Evolutionary conservation across 2,888 invertebrate species (phyloP), one percentile per base, ranked within the genome.

Genomic region (Ypsolopha scabrella): DNA sequence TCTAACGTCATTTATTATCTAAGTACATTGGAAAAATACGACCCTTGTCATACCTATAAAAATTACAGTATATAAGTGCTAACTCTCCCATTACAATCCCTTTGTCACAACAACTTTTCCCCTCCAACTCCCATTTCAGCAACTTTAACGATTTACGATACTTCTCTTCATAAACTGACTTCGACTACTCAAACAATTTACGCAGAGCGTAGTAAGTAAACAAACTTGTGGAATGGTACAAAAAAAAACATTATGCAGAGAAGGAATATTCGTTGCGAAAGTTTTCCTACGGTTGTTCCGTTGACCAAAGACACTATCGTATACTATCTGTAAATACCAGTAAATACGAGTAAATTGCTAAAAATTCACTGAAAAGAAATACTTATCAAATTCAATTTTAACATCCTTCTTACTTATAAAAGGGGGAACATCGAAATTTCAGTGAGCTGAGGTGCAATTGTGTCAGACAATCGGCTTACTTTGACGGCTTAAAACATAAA

Each of bases 191-290:
- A 62, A 64, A 13, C 8, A 36, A 10, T 65, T 65, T 64, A 66
- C 63, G 60, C 60, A 53, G 10, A 6, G 24, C 24, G 7, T 7
- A 11, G 47, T 47, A 10, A 10, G 43, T 43, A 43, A 43, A 43
- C 43, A 43, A 8, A 24, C 4, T 24, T 24, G 55, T 57, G 55
- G 60, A 64, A 64, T 62, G 58, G 56, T 60, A 62, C 59, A 67
- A 65, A 63, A 66, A n/a, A 67, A 70, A 73, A 71, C 63, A 59
- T 60, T 64, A 52, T 54, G 56, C 64, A 65, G 61, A 52, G 47
- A 46, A 57, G 54, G 41, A 54, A 53, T 50, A 56, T 52, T 53
- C 51, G 41, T 49, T 52, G 53, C 55, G 48, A 53, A 52, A 56
- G 45, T 39, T 24, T n/a, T n/a, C 11, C 34, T 41, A 6, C 9